Percentiles rank a stretch among this genome's conserved stretches.
Conservation (phyloP, 2,888 invertebrate genomes). For the Agapostemon virescens region DNA sequence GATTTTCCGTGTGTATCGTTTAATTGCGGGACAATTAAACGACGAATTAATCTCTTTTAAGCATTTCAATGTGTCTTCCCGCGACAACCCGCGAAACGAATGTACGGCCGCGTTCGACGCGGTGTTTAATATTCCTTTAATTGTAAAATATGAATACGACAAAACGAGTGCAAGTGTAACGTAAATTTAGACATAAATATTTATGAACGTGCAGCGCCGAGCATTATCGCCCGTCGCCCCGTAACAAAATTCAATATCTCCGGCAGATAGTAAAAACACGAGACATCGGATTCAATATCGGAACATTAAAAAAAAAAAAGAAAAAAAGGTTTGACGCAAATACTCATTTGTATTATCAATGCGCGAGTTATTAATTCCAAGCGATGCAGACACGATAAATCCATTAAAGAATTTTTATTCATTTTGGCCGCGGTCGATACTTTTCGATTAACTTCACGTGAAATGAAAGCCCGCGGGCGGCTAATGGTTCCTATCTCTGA, state of each 20-base stretch:
- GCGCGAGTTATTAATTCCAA: constrained; percentile 44
- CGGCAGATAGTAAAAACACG: neutral
- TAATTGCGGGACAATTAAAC: neutral
- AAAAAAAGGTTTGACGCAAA: neutral
- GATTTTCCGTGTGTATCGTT: neutral
- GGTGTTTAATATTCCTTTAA: neutral
- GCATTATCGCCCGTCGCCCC: neutral
- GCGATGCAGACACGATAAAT: constrained; percentile 44
- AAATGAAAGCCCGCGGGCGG: constrained; percentile 61
- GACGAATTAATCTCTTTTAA: neutral
- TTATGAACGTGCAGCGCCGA: constrained; percentile 1
- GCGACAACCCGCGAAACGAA: neutral
- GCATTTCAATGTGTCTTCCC: neutral
- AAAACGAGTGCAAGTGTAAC: neutral
- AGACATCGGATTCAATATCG: neutral
- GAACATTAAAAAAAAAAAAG: constrained; percentile 9
- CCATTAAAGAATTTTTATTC: constrained; percentile 45
- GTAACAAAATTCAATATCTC: neutral
- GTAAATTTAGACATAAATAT: constrained; percentile 1
- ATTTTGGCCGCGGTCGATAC: constrained; percentile 50
- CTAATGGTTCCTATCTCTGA: constrained; percentile 62
- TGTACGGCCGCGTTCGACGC: neutral
- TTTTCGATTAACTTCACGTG: constrained; percentile 64
- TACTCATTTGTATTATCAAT: constrained; percentile 16
- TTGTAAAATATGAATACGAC: neutral